A percentile compares a stretch with the other conserved stretches of the same genome.
phyloP scores from a whole-genome alignment of 2,888 invertebrate species.

The Pachliopta kotzebuea region DNA sequence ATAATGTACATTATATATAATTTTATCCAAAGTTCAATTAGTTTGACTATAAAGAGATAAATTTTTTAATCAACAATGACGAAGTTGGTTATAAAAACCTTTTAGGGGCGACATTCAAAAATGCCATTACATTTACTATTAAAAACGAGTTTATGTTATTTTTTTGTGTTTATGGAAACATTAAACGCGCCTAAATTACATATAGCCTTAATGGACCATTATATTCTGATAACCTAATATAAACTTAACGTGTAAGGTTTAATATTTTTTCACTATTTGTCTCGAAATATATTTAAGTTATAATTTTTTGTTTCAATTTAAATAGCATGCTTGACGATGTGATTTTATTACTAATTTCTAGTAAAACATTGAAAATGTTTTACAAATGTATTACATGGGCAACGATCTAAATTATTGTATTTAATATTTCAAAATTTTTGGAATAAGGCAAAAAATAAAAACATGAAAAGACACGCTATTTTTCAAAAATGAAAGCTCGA shows the following conservation, averaged over 20 bases:
- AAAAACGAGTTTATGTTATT: constrained; percentile 25
- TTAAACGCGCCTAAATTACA: constrained; percentile 24
- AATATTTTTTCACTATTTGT: no score
- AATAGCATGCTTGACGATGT: no score
- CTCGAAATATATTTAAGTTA: no score
- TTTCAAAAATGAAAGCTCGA: no score
- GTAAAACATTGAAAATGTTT: no score
- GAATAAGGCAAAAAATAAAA: no score
- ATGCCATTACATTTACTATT: constrained; percentile 26
- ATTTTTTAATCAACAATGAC: background rate
- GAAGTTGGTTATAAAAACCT: constrained; percentile 18
- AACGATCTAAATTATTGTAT: background rate
- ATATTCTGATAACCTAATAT: constrained; percentile 15
- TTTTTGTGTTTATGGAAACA: constrained; percentile 16
- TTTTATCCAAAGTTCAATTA: background rate
- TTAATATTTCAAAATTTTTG: no score
- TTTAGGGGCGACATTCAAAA: constrained; percentile 22
- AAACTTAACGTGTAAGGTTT: background rate
- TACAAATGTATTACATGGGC: no score
- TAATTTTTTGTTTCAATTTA: no score
- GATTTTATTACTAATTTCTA: no score
- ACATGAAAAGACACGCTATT: no score
- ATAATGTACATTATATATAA: background rate
- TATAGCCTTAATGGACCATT: constrained; percentile 24
- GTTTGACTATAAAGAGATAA: background rate